Conservation (phyloP, 1,140 invertebrate genomes). For the Archegozetes longisetosus region DNA sequence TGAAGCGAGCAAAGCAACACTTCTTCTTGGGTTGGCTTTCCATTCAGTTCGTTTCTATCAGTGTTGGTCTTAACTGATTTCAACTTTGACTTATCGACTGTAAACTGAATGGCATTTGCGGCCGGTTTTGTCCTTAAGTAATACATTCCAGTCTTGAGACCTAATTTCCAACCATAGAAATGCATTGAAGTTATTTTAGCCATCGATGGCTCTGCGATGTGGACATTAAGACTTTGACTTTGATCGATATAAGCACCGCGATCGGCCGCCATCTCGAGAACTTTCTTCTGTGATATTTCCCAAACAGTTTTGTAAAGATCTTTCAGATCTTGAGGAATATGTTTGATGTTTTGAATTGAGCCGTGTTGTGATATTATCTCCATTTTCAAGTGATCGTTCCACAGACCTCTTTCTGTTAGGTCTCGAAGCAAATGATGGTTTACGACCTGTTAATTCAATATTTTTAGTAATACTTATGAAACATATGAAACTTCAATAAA, state of each 20-base stretch:
- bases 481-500: too few relatives aligned
- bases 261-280: constrained; percentile 95
- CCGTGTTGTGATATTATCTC: constrained; percentile 77
- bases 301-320: constrained; percentile 93
- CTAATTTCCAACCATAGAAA: constrained; percentile 86
- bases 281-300: constrained; percentile 89
- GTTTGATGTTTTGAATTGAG: constrained; percentile 78
- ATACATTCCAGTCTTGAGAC: constrained; percentile 98
- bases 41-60: too few relatives aligned
- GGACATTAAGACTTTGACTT: constrained; percentile 91
- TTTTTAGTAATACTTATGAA: too few relatives aligned
- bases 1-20: constrained; percentile 67
- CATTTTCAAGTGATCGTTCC: constrained; percentile 95
- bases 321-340: constrained; percentile 76
- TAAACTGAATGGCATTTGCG: constrained; percentile 91
- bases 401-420: constrained; percentile 71
- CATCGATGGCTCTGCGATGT: constrained; percentile 84
- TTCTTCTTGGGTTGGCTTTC: constrained; percentile 45
- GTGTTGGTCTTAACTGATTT: too few relatives aligned
- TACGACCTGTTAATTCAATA: constrained; percentile 79
- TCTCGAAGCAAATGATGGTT: constrained; percentile 92
- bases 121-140: constrained; percentile 93
- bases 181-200: constrained; percentile 93
- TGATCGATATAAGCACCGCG: constrained; percentile 96
- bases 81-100: constrained; percentile 85